phyloP scores from a whole-genome alignment of 2,888 invertebrate species.

The Podotricha telesiphe region DNA sequence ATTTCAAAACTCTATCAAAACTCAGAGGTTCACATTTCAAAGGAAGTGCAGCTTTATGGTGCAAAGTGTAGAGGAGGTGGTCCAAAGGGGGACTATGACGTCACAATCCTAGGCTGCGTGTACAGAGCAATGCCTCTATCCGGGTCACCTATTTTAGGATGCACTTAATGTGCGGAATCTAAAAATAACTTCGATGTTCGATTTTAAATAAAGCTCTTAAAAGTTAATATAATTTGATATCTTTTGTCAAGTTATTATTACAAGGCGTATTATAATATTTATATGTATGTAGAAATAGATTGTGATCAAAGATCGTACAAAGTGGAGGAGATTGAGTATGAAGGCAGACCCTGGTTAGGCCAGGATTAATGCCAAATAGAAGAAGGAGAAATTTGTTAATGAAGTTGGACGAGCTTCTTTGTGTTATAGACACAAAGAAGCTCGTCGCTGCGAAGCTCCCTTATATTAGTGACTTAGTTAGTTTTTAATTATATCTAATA shows the following conservation, averaged over 20 bases:
- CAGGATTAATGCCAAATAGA: no score
- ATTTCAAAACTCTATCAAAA: background rate
- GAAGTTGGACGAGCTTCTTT: no score
- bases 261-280: background rate
- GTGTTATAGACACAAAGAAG: no score
- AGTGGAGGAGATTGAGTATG: no score
- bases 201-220: constrained; percentile 7
- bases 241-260: background rate
- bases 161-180: constrained; percentile 55
- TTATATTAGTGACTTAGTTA: no score
- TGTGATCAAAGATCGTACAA: no score
- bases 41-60: constrained; percentile 39
- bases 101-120: constrained; percentile 64
- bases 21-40: constrained; percentile 30
- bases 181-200: constrained; percentile 38
- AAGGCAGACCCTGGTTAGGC: no score
- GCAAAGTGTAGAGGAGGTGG: constrained; percentile 37
- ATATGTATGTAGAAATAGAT: no score
- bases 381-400: no score
- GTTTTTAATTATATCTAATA: no score
- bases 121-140: constrained; percentile 60
- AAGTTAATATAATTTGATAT: background rate
- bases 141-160: constrained; percentile 73
- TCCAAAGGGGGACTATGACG: constrained; percentile 56
- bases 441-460: no score